Conservation (phyloP, 2,888 invertebrate species). For the Petrolisthes cinctipes region DNA sequence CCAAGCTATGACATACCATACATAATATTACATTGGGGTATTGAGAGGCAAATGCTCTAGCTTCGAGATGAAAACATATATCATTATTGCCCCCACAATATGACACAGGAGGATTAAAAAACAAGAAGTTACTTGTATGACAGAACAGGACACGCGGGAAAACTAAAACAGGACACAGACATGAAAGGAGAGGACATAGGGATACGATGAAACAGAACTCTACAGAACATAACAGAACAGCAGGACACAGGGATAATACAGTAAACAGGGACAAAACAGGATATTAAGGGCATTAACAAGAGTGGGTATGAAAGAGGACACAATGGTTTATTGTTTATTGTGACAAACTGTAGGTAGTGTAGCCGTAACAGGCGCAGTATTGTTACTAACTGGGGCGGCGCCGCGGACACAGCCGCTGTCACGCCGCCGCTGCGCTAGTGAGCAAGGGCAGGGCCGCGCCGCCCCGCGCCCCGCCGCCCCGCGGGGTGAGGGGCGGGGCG, state of each 20-base stretch:
- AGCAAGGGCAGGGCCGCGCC: conserved; percentile 58
- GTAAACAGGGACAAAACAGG: not conserved
- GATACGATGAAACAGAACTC: not conserved
- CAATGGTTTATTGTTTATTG: conserved; percentile 62
- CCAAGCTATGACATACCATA: too few species aligned
- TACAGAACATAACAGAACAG: too few species aligned
- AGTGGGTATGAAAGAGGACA: conserved; percentile 60
- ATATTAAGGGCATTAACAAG: conserved; percentile 16
- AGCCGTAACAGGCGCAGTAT: conserved; percentile 59
- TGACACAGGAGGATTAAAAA: too few species aligned
- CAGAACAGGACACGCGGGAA: too few species aligned
- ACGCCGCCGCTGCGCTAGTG: conserved; percentile 58
- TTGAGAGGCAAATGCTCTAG: too few species aligned
- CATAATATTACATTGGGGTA: too few species aligned
- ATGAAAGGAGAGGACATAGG: too few species aligned
- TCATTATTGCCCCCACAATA: too few species aligned
- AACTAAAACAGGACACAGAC: too few species aligned
- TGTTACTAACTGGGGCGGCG: conserved; percentile 51
- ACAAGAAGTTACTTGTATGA: too few species aligned
- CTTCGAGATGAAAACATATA: too few species aligned
- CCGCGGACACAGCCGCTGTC: conserved; percentile 14
- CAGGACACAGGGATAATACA: too few species aligned
- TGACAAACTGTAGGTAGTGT: conserved; percentile 65
- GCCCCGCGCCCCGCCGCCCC: conserved; percentile 19
- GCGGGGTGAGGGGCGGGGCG: conserved; percentile 41